Evolutionary conservation across 2,797 vertebrate species (phyloP).

Genomic region (Enteromius viviparus): DNA sequence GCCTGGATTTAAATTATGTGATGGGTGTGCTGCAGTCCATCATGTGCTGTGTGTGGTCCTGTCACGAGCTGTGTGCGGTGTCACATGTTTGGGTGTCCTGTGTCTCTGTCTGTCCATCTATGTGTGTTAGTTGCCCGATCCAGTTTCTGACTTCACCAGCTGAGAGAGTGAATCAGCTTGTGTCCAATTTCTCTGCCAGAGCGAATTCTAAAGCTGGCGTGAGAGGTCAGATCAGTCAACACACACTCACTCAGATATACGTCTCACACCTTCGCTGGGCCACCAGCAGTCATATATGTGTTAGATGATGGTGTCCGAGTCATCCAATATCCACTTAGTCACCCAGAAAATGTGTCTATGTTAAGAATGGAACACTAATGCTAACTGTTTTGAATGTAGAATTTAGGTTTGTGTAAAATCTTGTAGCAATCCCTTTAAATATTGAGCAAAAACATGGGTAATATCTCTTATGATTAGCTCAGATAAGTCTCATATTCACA

Average conservation of each 20-base stretch:
- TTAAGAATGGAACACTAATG: background rate
- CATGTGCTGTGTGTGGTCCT: constrained; percentile 8
- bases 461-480: background rate
- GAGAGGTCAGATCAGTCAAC: constrained; percentile 11
- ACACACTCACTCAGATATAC: background rate
- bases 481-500: no score
- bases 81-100: background rate
- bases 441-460: background rate
- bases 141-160: background rate
- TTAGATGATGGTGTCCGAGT: background rate
- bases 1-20: background rate
- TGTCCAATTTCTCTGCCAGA: constrained; percentile 11
- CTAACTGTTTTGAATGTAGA: background rate
- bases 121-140: constrained; percentile 12
- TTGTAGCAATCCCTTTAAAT: background rate
- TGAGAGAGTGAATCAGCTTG: background rate
- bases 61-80: background rate
- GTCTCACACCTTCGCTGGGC: background rate
- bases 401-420: background rate
- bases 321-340: constrained; percentile 6
- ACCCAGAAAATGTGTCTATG: background rate
- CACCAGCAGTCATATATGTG: background rate
- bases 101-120: constrained; percentile 8
- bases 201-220: background rate
- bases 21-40: background rate